Evolutionary conservation across 1,140 invertebrate species (phyloP).

Genomic region (Elymnias hypermnestra): DNA sequence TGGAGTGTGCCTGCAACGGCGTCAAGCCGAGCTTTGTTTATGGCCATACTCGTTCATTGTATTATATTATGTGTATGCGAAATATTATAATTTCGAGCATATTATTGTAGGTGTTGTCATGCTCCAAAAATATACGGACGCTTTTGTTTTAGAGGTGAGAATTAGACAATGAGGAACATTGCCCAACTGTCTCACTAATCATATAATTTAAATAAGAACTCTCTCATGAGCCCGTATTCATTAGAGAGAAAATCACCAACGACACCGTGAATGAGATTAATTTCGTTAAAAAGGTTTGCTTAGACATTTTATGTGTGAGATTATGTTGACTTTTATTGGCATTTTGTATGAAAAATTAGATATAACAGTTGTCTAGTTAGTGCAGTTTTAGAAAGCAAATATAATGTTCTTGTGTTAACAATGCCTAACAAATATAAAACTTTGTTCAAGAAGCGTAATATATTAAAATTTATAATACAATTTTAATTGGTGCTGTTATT

Average conservation of each 20-base stretch:
- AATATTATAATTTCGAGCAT: conserved; percentile 35
- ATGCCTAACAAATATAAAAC: too few species aligned
- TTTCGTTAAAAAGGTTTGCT: conserved; percentile 15
- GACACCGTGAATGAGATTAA: conserved; percentile 17
- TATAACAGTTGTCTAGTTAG: too few species aligned
- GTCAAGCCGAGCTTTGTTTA: conserved; percentile 30
- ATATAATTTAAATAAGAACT: conserved; percentile 24
- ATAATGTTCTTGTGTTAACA: too few species aligned
- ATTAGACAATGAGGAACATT: conserved; percentile 30
- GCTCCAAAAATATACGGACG: conserved; percentile 33
- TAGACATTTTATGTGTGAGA: conserved; percentile 15
- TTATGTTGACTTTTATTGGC: conserved; percentile 7
- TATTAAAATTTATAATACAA: too few species aligned
- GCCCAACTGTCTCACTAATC: conserved; percentile 29
- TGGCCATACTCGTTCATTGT: conserved; percentile 27
- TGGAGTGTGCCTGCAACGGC: conserved; percentile 14
- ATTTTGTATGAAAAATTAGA: not conserved
- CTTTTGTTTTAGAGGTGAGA: conserved; percentile 36
- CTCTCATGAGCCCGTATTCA: conserved; percentile 25
- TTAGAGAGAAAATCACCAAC: conserved; percentile 23
- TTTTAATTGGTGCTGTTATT: too few species aligned
- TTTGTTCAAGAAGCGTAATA: too few species aligned
- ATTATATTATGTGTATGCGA: conserved; percentile 32
- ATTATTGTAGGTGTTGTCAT: conserved; percentile 32
- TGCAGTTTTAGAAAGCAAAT: too few species aligned